These are phyloP conservation scores for Nemotelus pantherinus DNA, from an alignment of 2,888 invertebrate species.

Conservation along the genomic window DNA sequence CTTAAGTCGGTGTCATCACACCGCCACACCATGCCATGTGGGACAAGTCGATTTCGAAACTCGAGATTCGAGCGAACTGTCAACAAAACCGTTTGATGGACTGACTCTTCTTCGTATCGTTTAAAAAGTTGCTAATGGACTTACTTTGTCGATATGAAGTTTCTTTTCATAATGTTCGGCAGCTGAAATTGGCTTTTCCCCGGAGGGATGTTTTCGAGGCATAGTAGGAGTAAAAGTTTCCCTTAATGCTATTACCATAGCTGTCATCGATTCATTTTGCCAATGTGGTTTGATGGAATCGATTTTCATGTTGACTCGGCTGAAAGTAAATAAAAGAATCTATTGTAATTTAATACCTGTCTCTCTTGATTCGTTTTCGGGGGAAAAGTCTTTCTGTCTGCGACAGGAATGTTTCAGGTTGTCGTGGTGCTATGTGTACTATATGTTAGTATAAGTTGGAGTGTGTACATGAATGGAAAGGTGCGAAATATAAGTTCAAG, in stretches of 20 bases:
- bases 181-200: neutral
- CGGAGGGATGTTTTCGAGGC: neutral
- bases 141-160: neutral
- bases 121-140: slow-evolving; percentile 13
- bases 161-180: neutral
- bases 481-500: no score
- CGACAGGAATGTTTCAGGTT: no score
- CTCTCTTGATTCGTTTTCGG: no score
- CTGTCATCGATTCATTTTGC: no score
- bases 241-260: neutral
- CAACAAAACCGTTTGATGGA: slow-evolving; percentile 1
- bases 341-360: no score
- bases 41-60: neutral
- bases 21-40: neutral
- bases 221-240: neutral
- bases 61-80: neutral
- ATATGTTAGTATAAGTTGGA: no score
- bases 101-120: neutral
- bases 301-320: no score
- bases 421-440: no score
- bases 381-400: no score
- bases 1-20: neutral
- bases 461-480: no score
- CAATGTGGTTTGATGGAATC: no score
- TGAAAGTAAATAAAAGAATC: no score